Evolutionary conservation across 2,797 vertebrate genomes (phyloP).

Genomic region (Selene dorsalis): DNA sequence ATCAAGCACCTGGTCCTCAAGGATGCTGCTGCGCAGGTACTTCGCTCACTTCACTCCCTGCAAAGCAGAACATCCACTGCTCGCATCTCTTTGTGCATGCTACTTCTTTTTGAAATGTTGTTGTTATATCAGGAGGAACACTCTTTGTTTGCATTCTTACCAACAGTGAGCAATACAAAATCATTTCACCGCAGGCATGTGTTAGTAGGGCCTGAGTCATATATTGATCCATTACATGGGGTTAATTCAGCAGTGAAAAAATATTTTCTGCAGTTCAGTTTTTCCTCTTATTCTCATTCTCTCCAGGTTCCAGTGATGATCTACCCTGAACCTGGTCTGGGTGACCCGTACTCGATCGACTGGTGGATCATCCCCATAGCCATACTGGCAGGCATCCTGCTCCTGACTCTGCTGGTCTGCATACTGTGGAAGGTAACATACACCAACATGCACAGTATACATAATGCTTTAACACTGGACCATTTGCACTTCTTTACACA

Average conservation of each 20-base stretch:
- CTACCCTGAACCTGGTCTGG: slow-evolving; percentile 87
- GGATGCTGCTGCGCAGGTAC: slow-evolving; percentile 89
- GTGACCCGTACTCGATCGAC: slow-evolving; percentile 85
- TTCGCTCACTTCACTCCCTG: neutral
- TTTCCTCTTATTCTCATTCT: neutral
- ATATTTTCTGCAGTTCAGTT: neutral
- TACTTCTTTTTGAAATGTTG: neutral
- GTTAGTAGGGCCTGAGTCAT: neutral
- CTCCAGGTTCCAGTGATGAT: slow-evolving; percentile 89
- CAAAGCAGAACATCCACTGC: neutral
- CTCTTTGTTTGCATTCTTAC: neutral
- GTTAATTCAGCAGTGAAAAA: neutral
- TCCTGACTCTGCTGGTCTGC: slow-evolving; percentile 88
- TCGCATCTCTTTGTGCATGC: neutral
- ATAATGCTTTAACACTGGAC: neutral
- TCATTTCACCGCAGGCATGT: neutral
- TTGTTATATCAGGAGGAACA: no score
- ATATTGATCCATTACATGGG: neutral
- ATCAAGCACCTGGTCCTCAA: slow-evolving; percentile 90
- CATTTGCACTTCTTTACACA: no score
- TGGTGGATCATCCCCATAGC: slow-evolving; percentile 96
- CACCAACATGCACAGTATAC: no score
- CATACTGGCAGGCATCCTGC: slow-evolving; percentile 87
- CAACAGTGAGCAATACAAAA: neutral
- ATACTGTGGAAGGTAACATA: slow-evolving; percentile 91